Evolutionary conservation across 2,113 vertebrate species (phyloP).

Genomic region (Nothoprocta perdicaria): DNA sequence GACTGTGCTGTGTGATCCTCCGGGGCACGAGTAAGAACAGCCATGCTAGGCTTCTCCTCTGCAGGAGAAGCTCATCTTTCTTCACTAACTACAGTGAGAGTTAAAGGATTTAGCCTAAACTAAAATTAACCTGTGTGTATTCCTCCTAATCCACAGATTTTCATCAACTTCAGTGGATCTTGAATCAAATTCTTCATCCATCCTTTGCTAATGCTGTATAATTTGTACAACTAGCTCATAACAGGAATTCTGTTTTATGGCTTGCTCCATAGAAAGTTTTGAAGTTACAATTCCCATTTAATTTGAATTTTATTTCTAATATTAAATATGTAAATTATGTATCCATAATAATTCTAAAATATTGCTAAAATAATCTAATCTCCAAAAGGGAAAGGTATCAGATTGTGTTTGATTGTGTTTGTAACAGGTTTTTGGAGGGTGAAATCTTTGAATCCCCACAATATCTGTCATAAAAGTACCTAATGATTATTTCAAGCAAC

Average conservation of each 20-base stretch:
- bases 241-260: not conserved
- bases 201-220: not conserved
- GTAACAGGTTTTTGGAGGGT: not conserved
- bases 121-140: not conserved
- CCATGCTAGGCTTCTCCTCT: not conserved
- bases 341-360: not conserved
- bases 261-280: not conserved
- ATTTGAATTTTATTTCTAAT: not conserved
- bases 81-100: not conserved
- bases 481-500: not conserved
- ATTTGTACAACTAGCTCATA: not conserved
- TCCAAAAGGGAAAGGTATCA: not conserved
- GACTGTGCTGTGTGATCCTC: not conserved
- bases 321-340: not conserved
- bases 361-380: not conserved
- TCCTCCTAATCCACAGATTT: not conserved
- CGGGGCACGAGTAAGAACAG: not conserved
- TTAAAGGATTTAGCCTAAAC: not conserved
- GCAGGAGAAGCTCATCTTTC: not conserved
- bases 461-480: not conserved
- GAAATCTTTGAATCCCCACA: not conserved
- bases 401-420: not conserved
- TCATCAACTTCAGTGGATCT: not conserved
- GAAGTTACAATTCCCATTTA: not conserved
- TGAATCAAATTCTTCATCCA: not conserved